phyloP scores from a whole-genome alignment of 2,797 vertebrate species.

The Tokudaia muenninki region DNA sequence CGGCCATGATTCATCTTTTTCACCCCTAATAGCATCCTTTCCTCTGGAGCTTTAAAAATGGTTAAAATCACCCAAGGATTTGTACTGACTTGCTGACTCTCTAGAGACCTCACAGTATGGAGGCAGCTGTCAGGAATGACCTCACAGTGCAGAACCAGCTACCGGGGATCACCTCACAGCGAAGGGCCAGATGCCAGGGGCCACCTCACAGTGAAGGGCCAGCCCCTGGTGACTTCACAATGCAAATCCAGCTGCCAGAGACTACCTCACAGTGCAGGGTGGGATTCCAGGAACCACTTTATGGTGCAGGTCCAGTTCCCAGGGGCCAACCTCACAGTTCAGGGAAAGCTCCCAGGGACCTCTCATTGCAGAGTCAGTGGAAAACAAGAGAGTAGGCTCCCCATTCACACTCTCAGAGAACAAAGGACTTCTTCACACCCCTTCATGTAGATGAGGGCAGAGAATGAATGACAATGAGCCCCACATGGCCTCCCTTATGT shows the following conservation, averaged over 20 bases:
- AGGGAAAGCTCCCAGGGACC: background rate
- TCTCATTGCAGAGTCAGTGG: background rate
- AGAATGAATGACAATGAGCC: accelerated
- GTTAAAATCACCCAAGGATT: background rate
- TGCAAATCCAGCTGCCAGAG: background rate
- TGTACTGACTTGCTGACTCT: background rate
- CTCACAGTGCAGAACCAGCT: background rate
- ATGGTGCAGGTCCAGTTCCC: background rate
- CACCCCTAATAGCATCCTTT: background rate
- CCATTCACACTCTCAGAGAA: background rate
- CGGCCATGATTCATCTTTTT: background rate
- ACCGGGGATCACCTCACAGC: background rate
- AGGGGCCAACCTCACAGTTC: background rate
- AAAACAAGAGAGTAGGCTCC: background rate
- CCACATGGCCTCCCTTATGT: background rate
- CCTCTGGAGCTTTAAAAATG: background rate
- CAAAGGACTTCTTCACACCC: no score
- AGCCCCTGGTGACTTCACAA: background rate
- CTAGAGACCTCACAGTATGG: background rate
- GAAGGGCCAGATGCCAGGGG: background rate
- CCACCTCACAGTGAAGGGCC: background rate
- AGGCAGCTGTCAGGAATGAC: background rate
- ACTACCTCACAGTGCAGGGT: background rate
- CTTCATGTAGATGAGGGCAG: background rate
- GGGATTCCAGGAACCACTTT: background rate